These are phyloP conservation scores for Mystacides longicornis DNA, from an alignment of 2,888 invertebrate species.

Conservation along the genomic window DNA sequence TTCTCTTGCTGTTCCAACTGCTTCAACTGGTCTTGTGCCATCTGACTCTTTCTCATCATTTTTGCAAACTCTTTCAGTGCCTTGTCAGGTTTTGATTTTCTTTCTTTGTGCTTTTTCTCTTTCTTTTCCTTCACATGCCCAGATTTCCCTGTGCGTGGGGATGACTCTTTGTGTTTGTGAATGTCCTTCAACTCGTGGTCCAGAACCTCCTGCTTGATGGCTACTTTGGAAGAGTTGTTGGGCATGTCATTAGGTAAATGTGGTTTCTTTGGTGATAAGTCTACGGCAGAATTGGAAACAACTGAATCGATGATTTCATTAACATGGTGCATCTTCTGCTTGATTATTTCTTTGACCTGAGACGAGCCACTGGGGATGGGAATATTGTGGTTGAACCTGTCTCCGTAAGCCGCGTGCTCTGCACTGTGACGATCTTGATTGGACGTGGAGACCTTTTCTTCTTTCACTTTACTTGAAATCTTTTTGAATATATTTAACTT, in stretches of 20 bases:
- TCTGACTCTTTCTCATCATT: constrained; percentile 43
- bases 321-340: constrained; percentile 11
- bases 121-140: constrained; percentile 39
- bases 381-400: background rate
- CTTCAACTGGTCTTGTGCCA: constrained; percentile 36
- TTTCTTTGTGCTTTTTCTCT: constrained; percentile 49
- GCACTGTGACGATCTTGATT: background rate
- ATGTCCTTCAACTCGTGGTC: constrained; percentile 25
- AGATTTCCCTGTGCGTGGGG: background rate
- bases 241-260: constrained; percentile 40
- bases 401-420: background rate
- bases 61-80: constrained; percentile 43
- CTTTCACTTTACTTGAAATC: constrained; percentile 68
- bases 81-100: constrained; percentile 39
- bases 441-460: constrained; percentile 42
- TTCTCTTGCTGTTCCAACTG: constrained; percentile 11
- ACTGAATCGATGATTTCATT: constrained; percentile 14
- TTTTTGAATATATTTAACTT: constrained; percentile 84
- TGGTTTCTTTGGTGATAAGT: constrained; percentile 42
- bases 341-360: constrained; percentile 13
- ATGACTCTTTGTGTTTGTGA: constrained; percentile 19
- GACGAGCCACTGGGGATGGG: background rate
- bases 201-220: constrained; percentile 21
- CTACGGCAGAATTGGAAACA: constrained; percentile 30
- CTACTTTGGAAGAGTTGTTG: constrained; percentile 24